Percentiles rank a stretch among this genome's conserved stretches.
Evolutionary conservation across 1,140 invertebrate species (phyloP).

Genomic region (Scaptodrosophila lebanonensis): DNA sequence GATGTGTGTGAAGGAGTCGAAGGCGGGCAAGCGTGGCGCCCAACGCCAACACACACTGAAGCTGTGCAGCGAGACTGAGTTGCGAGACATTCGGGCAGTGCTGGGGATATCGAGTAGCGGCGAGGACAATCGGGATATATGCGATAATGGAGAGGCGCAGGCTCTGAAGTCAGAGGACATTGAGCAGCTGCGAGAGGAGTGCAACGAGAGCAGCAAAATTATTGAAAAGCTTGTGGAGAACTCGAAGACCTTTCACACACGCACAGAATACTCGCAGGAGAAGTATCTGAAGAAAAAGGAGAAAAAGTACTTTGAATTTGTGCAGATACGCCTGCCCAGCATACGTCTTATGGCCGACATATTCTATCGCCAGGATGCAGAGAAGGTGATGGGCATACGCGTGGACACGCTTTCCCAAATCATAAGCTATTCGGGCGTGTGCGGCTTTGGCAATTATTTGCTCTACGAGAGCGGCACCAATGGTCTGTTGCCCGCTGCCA

Average conservation of each 20-base stretch:
- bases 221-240: conserved; percentile 92
- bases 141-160: conserved; percentile 91
- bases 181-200: conserved; percentile 84
- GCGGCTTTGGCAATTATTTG: conserved; percentile 86
- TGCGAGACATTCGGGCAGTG: conserved; percentile 77
- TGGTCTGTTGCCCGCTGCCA: conserved; percentile 88
- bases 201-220: conserved; percentile 87
- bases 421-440: conserved; percentile 87
- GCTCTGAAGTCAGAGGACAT: conserved; percentile 89
- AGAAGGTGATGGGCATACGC: conserved; percentile 88
- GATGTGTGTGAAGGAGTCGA: conserved; percentile 81
- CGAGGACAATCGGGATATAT: conserved; percentile 90
- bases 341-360: conserved; percentile 87
- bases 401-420: conserved; percentile 93
- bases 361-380: conserved; percentile 86
- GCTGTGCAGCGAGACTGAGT: conserved; percentile 78
- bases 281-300: conserved; percentile 97
- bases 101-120: conserved; percentile 81
- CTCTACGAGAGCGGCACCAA: conserved; percentile 92
- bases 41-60: conserved; percentile 81
- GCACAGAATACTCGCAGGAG: conserved; percentile 95
- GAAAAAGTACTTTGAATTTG: conserved; percentile 90
- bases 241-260: conserved; percentile 89
- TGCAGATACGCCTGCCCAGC: conserved; percentile 86
- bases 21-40: conserved; percentile 47